Evolutionary conservation across 2,113 vertebrate genomes (phyloP).

Genomic region (Buteo buteo): DNA sequence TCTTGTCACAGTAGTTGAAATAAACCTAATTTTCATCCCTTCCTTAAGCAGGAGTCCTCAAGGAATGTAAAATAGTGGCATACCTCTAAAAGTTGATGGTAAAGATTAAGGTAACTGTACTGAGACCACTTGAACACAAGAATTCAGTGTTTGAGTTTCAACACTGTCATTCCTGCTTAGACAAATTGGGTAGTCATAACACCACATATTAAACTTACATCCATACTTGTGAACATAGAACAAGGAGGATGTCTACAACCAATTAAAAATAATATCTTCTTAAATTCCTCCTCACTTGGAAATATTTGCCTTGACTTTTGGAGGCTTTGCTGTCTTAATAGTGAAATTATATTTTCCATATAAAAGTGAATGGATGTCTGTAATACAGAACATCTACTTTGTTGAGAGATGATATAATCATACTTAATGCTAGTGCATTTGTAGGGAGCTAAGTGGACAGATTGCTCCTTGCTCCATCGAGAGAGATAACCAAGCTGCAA

Average conservation of each 20-base stretch:
- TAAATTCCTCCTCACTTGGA: background rate
- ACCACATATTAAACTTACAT: background rate
- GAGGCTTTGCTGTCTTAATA: background rate
- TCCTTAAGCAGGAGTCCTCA: background rate
- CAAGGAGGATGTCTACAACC: background rate
- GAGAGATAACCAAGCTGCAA: background rate
- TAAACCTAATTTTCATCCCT: background rate
- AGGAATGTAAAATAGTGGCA: background rate
- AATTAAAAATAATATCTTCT: background rate
- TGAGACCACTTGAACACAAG: background rate
- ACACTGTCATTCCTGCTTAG: background rate
- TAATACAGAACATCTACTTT: background rate
- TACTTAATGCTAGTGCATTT: background rate
- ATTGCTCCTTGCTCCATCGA: background rate
- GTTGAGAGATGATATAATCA: background rate
- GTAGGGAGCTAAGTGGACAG: background rate
- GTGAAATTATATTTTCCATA: background rate
- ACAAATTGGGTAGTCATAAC: background rate
- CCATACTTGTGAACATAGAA: background rate
- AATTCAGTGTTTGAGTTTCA: background rate
- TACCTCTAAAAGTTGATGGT: background rate
- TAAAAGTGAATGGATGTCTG: background rate
- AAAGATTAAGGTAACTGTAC: background rate
- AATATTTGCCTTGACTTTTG: background rate
- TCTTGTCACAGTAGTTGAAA: background rate